Evolutionary conservation across 2,888 invertebrate genomes (phyloP), one percentile per base, ranked within the genome.

Genomic region (Dione juno): DNA sequence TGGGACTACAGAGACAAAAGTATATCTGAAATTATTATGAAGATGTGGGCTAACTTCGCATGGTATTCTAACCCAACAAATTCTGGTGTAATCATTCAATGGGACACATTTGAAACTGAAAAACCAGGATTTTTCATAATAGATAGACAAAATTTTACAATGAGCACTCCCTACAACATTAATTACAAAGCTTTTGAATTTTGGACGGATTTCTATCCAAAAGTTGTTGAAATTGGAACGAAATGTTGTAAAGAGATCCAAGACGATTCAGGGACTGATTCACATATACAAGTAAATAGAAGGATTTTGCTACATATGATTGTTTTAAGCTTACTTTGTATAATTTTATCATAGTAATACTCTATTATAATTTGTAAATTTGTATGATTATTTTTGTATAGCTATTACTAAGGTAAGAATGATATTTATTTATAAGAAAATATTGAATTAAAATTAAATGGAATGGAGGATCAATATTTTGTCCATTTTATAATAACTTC

Each of bases 151-250:
- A 96, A 95, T 78, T 96, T 97, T 79, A 95, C 96, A 74, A 97
- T 97, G 95, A 96, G 95, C 77, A 95, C 95, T 77, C 85, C 94
- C 0, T 92, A 90, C 3, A 94, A 92, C 41, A 93, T 97, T 41
- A 96, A 97, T 86, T 96, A 96, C 80, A 96, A 96, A 80, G 95
- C 96, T 28, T 94, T 97, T 75, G 95, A 96, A 74, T 97, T 97
- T 88, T 97, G 97, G 97, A 96, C 97, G 78, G 95, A 96, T 73
- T 97, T 97, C 84, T 97, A 96, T 82, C 97, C 97, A 0, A 95
- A 94, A 86, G 95, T 97, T 52, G 88, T 96, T 13, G 94, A 95
- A 79, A 95, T 96, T 74, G 95, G 96, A 0, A 95, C 95, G 5
- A 95, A 95, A 80, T 97, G 97, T 82, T 97, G 97, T 80, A 96